Evolutionary conservation across 2,113 vertebrate species (phyloP), one percentile per base, ranked within the genome.

Genomic region (Fukomys damarensis): DNA sequence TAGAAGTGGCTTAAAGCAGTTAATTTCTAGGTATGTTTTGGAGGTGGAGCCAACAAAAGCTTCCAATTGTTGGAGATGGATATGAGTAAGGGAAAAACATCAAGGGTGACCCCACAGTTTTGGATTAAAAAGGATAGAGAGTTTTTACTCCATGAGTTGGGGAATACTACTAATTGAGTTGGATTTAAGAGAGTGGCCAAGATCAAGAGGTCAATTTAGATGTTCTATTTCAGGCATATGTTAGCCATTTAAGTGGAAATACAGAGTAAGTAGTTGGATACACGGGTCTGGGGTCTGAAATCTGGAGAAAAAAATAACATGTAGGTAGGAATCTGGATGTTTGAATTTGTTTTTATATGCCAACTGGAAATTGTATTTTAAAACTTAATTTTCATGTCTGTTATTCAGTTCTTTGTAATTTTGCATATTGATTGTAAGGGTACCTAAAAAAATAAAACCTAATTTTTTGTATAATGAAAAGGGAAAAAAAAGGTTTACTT

Each of bases 391-490:
- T 96, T 89, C 7, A 89, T 91, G 49, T 63, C 46, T 6, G 61
- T 32, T 70, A 5, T 86, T 92, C 17, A 82, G 0, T 70, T 68
- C 1, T 65, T 93, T 85, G 26, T 61, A 35, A 46, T 89, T 96
- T 94, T 95, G n/a, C 41, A 95, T 81, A 26, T 72, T 94, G 12
- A 79, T 74, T 91, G 79, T 46, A 85, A 74, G 30, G 65, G 30
- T 0, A 83, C n/a, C 89, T 93, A 82, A 68, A 72, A 54, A 88
- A 82, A 76, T 76, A 70, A 88, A 38, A 96, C 1, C 17, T 84
- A 68, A 49, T 46, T 61, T 59, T 22, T 93, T 8, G 14, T 77
- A 77, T 79, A 59, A 94, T 63, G 10, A 11, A 96, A 63, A 90
- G 85, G 93, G 58, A 16, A 85, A 83, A 95, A 74, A 38, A 58